These are phyloP conservation scores for Zygogramma bicolorata DNA, from an alignment of 2,888 invertebrate species.

Conservation along the genomic window DNA sequence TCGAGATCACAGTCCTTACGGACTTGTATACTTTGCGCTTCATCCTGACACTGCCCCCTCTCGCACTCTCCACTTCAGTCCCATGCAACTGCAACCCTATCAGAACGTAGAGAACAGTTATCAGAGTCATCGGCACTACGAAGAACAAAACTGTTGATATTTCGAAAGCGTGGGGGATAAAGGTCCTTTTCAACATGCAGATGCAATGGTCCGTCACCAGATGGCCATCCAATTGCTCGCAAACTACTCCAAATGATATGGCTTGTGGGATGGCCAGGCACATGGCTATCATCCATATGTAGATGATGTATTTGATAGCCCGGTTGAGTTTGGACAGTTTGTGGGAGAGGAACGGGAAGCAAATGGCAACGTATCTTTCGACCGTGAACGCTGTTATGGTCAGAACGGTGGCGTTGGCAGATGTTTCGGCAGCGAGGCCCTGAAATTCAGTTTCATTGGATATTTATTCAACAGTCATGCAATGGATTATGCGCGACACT, in stretches of 20 bases:
- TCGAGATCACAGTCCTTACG: slow-evolving; percentile 49
- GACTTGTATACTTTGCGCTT: slow-evolving; percentile 59
- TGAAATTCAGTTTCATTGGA: slow-evolving; percentile 57
- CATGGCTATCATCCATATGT: slow-evolving; percentile 84
- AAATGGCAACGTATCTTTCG: slow-evolving; percentile 89
- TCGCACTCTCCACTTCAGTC: slow-evolving; percentile 59
- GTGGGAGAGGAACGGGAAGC: slow-evolving; percentile 86
- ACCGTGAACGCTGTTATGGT: slow-evolving; percentile 91
- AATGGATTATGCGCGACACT: no score
- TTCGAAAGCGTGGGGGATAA: slow-evolving; percentile 68
- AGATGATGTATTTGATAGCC: slow-evolving; percentile 79
- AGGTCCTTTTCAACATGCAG: slow-evolving; percentile 61
- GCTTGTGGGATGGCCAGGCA: slow-evolving; percentile 83
- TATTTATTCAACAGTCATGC: no score
- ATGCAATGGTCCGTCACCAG: slow-evolving; percentile 60
- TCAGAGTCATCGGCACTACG: slow-evolving; percentile 72
- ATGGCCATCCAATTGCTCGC: slow-evolving; percentile 53
- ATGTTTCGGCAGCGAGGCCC: slow-evolving; percentile 85
- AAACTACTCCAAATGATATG: slow-evolving; percentile 82
- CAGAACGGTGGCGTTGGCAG: slow-evolving; percentile 86
- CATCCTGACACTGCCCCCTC: slow-evolving; percentile 62
- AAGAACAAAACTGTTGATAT: slow-evolving; percentile 73
- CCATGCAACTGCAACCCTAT: slow-evolving; percentile 66
- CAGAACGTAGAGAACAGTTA: slow-evolving; percentile 70
- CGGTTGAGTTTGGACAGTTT: slow-evolving; percentile 87